Base-by-base conservation (phyloP, 2,113 vertebrate genomes). In the Fukomys damarensis region DNA sequence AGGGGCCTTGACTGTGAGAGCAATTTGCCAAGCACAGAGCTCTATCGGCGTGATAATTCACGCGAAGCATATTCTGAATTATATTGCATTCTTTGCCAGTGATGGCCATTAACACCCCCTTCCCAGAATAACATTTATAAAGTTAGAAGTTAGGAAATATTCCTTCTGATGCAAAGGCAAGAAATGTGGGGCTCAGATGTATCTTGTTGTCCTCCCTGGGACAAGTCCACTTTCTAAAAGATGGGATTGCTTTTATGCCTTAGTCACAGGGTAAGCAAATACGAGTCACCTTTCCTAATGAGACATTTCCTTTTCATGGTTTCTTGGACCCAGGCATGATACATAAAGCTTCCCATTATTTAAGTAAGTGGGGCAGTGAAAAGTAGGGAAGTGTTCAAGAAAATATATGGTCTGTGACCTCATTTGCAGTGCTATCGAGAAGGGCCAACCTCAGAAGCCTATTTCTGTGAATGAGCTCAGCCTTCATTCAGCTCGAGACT, bases 271-370 rank as follows among this genome's bases (percentile, higher is more conserved):
- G 35, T 82, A 84, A 95, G 82, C 9, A 94, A 89, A 86, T 14
- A 77, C 9, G 96, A 85, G 56, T 81, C 68, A 65, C 26, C 22
- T 77, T 88, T 93, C 24, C 58, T 96, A 97, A 89, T 86, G 32
- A 92, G 72, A 86, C 56, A 68, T 66, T 83, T 86, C n/a, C 38
- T 76, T 82, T 76, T 54, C 46, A 28, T 76, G 38, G 10, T 66
- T 77, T 85, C 63, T 95, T 85, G 87, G 95, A 90, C 63, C 93
- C 93, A 81, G 22, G 0, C 19, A 58, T 14, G 46, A 65, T 46
- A 17, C 89, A 93, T 87, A 49, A 56, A 81, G 86, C 35, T 68
- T 82, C 12, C 32, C 41, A 66, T 89, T 96, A 38, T 52, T 24
- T 92, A 72, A 92, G 85, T 89, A 74, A 58, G 63, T 82, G 17